These are phyloP conservation scores for Acleris holmiana DNA, from an alignment of 2,888 invertebrate species.

Conservation along the genomic window DNA sequence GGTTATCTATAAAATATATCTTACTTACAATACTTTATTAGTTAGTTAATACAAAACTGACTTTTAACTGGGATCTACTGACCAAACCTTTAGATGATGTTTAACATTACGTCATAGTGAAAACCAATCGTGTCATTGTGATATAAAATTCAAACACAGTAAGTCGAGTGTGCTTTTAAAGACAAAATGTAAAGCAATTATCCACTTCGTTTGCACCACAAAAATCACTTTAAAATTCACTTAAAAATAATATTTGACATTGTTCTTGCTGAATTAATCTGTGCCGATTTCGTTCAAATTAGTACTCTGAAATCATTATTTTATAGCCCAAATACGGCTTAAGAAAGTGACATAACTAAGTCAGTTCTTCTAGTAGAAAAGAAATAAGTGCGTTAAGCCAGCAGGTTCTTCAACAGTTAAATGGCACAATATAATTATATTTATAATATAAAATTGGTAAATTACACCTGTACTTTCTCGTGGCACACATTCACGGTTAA, in stretches of 20 bases:
- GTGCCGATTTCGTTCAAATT: too few relatives aligned
- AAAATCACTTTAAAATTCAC: not conserved
- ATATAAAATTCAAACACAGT: not conserved
- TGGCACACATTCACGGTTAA: conserved; percentile 59
- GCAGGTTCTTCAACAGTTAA: not conserved
- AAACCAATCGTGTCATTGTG: not conserved
- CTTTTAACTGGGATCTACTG: conserved; percentile 47
- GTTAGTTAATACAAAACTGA: conserved; percentile 38
- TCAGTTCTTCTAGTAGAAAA: too few relatives aligned
- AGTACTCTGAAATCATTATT: too few relatives aligned
- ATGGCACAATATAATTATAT: conserved; percentile 34
- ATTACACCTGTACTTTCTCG: conserved; percentile 75
- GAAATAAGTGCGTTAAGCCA: conserved; percentile 7
- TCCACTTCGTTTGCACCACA: conserved; percentile 24
- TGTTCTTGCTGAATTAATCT: conserved; percentile 6
- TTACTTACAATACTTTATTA: conserved; percentile 42
- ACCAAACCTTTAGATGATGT: not conserved
- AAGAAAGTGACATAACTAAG: too few relatives aligned
- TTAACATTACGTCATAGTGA: not conserved
- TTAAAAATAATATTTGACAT: not conserved
- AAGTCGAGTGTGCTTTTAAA: not conserved
- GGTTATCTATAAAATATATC: conserved; percentile 27
- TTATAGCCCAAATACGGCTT: too few relatives aligned
- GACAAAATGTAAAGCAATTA: conserved; percentile 4
- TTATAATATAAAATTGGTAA: conserved; percentile 48